Evolutionary conservation across 1,140 invertebrate species (phyloP), one percentile per base, ranked within the genome.

Genomic region (Ips nitidus): DNA sequence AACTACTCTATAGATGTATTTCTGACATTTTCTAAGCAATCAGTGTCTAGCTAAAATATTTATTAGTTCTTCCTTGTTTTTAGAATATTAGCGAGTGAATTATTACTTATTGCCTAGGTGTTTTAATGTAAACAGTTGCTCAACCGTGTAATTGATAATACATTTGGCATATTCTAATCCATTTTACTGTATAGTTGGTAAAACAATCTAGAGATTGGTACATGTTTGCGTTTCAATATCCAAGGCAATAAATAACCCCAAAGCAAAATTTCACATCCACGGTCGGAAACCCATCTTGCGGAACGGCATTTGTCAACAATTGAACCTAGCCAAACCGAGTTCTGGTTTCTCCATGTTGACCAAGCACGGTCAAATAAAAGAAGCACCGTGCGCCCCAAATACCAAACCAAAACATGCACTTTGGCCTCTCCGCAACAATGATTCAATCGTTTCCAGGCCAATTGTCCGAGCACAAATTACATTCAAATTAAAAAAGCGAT

Each of bases 401-500:
- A 59, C 57, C 57, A 42, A 41, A 6, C 8, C 8, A 59, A 22
- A 56, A 56, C 38, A 56, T 56, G 53, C 53, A 56, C 38, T 37
- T 59, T 7, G 8, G 8, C 57, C n/a, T 2, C 8, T n/a, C 5
- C 8, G 37, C 2, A 40, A 56, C 39, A 59, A 59, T 42, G 57
- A 59, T 59, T 59, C n/a, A 59, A 59, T 59, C 57, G 38, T 42
- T 59, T n/a, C 39, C 41, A 59, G 57, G 37, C 52, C 38, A 59
- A 41, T 37, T 59, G 42, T 41, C 41, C 40, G 53, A 65, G 53
- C 8, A 41, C 36, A 39, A 69, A 70, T 70, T 70, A 63, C 60
- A 58, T 70, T 56, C 52, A 70, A 70, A 70, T 70, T 70, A 70
- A 70, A 70, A 22, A 70, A 70, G 38, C 61, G 63, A 64, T 70